Base-by-base conservation (phyloP, 1,140 invertebrate genomes). In the Pissodes strobi region DNA sequence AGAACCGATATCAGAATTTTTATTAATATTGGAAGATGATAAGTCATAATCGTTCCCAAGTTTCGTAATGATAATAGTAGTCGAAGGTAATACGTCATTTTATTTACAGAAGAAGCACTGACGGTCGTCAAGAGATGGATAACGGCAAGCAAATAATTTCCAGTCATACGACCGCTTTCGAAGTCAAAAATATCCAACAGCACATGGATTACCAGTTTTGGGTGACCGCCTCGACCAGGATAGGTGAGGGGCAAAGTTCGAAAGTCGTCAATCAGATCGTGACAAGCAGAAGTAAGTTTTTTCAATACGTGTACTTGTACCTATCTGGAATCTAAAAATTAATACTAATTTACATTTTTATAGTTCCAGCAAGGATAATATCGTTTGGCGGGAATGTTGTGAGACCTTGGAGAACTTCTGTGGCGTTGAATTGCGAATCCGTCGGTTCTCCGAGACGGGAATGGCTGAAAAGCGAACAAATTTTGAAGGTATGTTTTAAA, bases 201-300 rank as follows among this genome's bases (percentile, higher is more conserved):
- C 85, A 90, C 30, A 88, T 90, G 2, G 86, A 88, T 63, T 93
- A 94, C 74, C 87, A 91, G 74, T 90, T 90, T 73, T 92, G 90
- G 90, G 87, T 92, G 6, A 90, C 89, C 1, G 90, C 88, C 8
- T 87, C 86, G 10, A 92, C 90, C 0, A 79, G 87, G 19, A 84
- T 90, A 37, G 90, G 90, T 0, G 90, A 91, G 74, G 89, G 90
- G 0, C 87, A 87, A 69, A 89, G 86, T 74, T 89, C 88, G 0
- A 80, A 82, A 58, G 86, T 89, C 0, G 85, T 86, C 0, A 85
- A 86, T 0, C 86, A 88, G 72, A 79, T 86, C 13, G 82, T 85
- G 9, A 84, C 81, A 1, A 73, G 66, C n/a, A 73, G 79, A 79
- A 79, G 80, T 81, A 68, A 72, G 69, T 37, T 27, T 3, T 27